Base-by-base conservation (phyloP, 2,888 invertebrate genomes). In the Tridacna gigas region DNA sequence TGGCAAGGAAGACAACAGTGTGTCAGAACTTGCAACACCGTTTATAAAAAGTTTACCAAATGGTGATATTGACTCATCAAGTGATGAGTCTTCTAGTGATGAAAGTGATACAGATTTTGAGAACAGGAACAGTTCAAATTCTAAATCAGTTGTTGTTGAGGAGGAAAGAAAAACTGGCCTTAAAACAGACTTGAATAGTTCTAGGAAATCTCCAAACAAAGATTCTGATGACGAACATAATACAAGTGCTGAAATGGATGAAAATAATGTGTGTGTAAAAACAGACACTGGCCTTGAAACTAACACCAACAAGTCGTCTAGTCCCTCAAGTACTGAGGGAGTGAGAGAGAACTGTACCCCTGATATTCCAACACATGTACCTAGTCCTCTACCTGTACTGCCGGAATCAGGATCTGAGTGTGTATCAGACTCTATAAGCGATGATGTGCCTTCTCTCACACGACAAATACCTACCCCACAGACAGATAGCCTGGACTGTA, bases 381-480 rank as follows among this genome's bases (percentile, higher is more conserved):
- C 90, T 79, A 91, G 91, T 88, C 90, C 90, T 61, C 82, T 84
- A 73, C 88, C 88, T 56, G 89, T 89, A 67, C 87, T 89, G 69
- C 89, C 87, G 73, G 89, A 90, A 47, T 86, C 87, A 26, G 88
- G 89, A 12, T 83, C 90, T 28, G 90, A 90, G 71, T 86, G 88
- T 82, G 81, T 90, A 12, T 89, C 89, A 63, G 90, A 90, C 80
- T 88, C 89, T 22, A 88, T 90, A 73, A 90, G 90, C 86, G 90
- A 91, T 80, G 88, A 89, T 82, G 89, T 89, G 85, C 90, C 90
- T 86, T 90, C 91, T 71, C 85, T 91, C 28, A 91, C 91, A 28
- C 91, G 90, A 73, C 91, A 91, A 76, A 89, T 91, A 61, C 90
- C 90, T n/a, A 91, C 91, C n/a, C 92, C 91, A 63, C 86, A 89